A percentile compares a stretch with the other conserved stretches of the same genome.
Evolutionary conservation across 2,888 invertebrate genomes (phyloP).

Genomic region (Epirrhoe alternata): DNA sequence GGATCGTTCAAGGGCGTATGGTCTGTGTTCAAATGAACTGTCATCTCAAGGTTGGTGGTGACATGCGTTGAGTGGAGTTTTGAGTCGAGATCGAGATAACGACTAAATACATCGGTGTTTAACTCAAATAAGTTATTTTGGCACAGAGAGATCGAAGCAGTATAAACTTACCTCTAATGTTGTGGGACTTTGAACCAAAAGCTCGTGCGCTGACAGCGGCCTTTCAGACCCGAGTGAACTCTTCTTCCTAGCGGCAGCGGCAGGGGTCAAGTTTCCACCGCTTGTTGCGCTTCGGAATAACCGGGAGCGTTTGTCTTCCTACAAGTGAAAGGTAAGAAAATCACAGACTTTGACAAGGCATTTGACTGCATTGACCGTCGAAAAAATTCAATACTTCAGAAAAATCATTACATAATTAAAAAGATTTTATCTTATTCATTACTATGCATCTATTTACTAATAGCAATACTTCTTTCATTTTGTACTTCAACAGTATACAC

Average conservation of each 20-base stretch:
- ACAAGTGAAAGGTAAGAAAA: background rate
- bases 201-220: conserved; percentile 75
- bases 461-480: no score
- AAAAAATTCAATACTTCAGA: background rate
- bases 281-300: conserved; percentile 88
- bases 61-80: no score
- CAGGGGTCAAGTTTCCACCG: conserved; percentile 78
- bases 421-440: background rate
- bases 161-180: conserved; percentile 66
- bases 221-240: conserved; percentile 72
- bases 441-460: no score
- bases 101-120: no score
- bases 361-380: background rate
- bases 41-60: no score
- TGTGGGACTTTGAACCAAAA: conserved; percentile 79
- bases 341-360: background rate
- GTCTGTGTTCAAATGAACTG: no score
- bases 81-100: no score
- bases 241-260: conserved; percentile 72
- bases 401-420: background rate
- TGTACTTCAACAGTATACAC: background rate
- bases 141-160: background rate
- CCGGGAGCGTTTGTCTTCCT: conserved; percentile 86
- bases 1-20: no score
- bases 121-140: no score